Conservation (phyloP, 2,888 invertebrate species). For the Agrotis clavis region DNA sequence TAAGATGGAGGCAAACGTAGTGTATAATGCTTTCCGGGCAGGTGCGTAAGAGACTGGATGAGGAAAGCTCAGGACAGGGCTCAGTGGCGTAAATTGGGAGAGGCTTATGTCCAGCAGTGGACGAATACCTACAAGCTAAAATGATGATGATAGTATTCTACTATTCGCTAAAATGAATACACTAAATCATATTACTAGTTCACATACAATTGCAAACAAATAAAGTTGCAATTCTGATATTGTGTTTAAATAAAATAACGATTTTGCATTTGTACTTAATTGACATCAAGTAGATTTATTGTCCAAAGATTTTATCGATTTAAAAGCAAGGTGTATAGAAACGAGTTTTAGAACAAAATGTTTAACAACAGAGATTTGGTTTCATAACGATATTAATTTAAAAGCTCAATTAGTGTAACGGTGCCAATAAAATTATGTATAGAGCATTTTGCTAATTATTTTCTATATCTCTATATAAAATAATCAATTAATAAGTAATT, state of each 20-base stretch:
- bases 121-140: no score
- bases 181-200: slow-evolving; percentile 28
- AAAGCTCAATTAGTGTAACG: slow-evolving; percentile 1
- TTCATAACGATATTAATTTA: slow-evolving; percentile 1
- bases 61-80: no score
- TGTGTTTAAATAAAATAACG: slow-evolving; percentile 64
- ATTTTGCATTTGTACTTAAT: slow-evolving; percentile 64
- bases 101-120: no score
- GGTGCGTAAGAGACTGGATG: no score
- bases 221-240: slow-evolving; percentile 36
- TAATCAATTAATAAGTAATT: slow-evolving; percentile 20
- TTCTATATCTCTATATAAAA: background rate
- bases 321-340: slow-evolving; percentile 34
- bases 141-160: no score
- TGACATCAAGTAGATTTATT: slow-evolving; percentile 67
- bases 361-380: slow-evolving; percentile 32
- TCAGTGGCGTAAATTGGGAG: no score
- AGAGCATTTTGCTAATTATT: slow-evolving; percentile 8
- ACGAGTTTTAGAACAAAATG: slow-evolving; percentile 43
- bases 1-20: background rate
- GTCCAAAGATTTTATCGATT: slow-evolving; percentile 58
- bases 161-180: slow-evolving; percentile 12
- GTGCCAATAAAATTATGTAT: background rate
- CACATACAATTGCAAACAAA: slow-evolving; percentile 31
- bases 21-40: no score